These are phyloP conservation scores for Notospermus geniculatus DNA, from an alignment of 1,140 invertebrate genomes.

Conservation along the genomic window DNA sequence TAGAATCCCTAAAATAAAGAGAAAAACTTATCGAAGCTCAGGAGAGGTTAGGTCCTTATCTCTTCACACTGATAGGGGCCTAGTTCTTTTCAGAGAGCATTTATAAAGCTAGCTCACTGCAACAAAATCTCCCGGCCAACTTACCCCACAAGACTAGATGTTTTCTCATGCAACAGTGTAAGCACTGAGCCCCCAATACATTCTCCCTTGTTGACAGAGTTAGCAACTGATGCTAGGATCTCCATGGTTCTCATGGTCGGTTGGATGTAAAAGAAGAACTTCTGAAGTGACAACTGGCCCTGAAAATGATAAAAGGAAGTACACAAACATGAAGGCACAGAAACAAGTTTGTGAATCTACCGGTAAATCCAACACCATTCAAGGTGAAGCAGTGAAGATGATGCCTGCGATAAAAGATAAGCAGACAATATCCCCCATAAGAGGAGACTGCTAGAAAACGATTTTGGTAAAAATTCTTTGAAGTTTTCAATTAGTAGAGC, in stretches of 20 bases:
- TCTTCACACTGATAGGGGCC: no score
- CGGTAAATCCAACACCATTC: no score
- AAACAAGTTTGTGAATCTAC: no score
- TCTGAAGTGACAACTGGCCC: slow-evolving; percentile 79
- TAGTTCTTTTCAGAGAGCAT: no score
- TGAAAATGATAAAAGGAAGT: slow-evolving; percentile 46
- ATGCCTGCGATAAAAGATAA: slow-evolving; percentile 41
- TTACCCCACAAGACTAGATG: slow-evolving; percentile 70
- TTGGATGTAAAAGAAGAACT: slow-evolving; percentile 86
- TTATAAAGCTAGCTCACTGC: no score
- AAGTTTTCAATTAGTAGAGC: no score
- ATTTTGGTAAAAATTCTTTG: no score
- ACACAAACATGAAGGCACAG: not conserved
- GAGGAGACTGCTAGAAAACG: no score
- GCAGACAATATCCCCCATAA: no score
- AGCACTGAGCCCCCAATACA: slow-evolving; percentile 81
- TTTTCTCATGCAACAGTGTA: slow-evolving; percentile 80
- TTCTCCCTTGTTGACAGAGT: slow-evolving; percentile 73
- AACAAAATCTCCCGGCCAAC: no score
- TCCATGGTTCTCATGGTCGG: slow-evolving; percentile 80
- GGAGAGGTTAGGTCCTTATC: slow-evolving; percentile 11
- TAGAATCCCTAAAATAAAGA: slow-evolving; percentile 59
- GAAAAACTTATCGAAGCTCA: slow-evolving; percentile 15
- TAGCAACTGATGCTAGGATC: slow-evolving; percentile 74
- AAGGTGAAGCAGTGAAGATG: no score